Conservation (phyloP, 2,113 vertebrate species). For the Gymnobelideus leadbeateri region DNA sequence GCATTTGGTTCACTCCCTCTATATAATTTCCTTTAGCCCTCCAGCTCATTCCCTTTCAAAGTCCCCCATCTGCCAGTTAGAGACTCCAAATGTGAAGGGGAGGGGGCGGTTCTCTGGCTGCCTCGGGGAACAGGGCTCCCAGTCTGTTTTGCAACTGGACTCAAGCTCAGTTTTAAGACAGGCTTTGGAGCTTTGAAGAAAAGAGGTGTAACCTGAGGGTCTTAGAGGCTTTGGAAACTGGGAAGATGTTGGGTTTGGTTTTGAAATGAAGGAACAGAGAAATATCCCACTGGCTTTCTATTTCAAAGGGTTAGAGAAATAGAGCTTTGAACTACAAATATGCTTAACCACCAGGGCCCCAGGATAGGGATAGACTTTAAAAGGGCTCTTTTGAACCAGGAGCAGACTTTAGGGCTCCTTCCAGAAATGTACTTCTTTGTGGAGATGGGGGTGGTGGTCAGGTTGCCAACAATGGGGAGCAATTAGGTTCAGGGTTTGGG, state of each 20-base stretch:
- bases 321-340: neutral
- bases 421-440: neutral
- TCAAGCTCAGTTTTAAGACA: neutral
- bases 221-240: neutral
- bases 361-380: neutral
- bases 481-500: neutral
- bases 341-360: neutral
- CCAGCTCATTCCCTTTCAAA: neutral
- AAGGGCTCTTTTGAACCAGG: neutral
- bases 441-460: neutral
- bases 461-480: neutral
- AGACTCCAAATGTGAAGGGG: neutral
- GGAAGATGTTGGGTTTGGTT: neutral
- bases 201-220: neutral
- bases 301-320: neutral
- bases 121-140: neutral
- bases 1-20: neutral
- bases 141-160: neutral
- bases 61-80: neutral
- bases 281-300: neutral
- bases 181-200: neutral
- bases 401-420: neutral
- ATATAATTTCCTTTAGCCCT: neutral
- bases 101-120: neutral
- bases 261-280: neutral